Evolutionary conservation across 2,888 invertebrate genomes (phyloP).

Genomic region (Physocephala rufipes): DNA sequence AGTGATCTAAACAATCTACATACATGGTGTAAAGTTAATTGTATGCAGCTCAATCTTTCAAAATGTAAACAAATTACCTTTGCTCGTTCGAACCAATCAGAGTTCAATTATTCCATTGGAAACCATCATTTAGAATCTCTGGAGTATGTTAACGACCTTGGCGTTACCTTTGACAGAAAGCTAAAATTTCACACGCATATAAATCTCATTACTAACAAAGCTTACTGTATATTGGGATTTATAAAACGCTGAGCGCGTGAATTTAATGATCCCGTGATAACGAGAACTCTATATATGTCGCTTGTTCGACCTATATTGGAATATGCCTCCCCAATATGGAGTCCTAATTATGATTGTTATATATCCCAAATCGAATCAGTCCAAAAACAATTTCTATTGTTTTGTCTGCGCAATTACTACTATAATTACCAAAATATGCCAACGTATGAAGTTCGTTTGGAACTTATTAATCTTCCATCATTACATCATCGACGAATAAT

Average conservation of each 20-base stretch:
- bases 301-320: not conserved
- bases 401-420: not conserved
- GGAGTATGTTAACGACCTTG: not conserved
- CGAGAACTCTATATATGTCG: not conserved
- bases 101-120: not conserved
- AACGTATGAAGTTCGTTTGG: not conserved
- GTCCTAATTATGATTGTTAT: not conserved
- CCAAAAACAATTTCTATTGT: not conserved
- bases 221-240: not conserved
- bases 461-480: not conserved
- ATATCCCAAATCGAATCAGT: not conserved
- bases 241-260: not conserved
- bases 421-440: not conserved
- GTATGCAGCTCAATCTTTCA: not conserved
- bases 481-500: not conserved
- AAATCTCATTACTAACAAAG: not conserved
- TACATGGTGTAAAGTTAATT: not conserved
- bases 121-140: not conserved
- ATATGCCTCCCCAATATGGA: not conserved
- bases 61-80: not conserved
- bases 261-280: not conserved
- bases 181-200: not conserved
- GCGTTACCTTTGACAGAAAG: not conserved
- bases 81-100: not conserved
- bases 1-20: not conserved